phyloP scores from a whole-genome alignment of 2,113 vertebrate species.

The Pluvianellus socialis region DNA sequence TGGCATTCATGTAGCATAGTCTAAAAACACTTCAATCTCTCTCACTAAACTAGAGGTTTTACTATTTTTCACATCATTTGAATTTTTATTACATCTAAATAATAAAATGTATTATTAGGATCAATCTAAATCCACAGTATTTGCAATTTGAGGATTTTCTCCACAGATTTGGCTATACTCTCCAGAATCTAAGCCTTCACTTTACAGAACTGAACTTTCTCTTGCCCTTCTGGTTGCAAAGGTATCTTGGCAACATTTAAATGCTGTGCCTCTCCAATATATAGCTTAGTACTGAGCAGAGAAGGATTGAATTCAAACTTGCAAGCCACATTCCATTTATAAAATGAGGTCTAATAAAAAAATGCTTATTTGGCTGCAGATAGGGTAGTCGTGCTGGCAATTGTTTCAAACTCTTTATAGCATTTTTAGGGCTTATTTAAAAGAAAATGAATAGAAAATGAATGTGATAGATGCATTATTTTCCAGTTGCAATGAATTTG shows the following conservation, averaged over 20 bases:
- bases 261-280: constrained; percentile 19
- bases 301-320: constrained; percentile 57
- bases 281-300: constrained; percentile 25
- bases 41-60: constrained; percentile 68
- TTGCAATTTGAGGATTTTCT: constrained; percentile 71
- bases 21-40: constrained; percentile 64
- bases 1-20: constrained; percentile 66
- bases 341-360: constrained; percentile 33
- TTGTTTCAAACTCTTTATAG: constrained; percentile 21
- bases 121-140: constrained; percentile 68
- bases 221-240: constrained; percentile 32
- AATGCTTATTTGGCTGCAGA: neutral
- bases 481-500: constrained; percentile 18
- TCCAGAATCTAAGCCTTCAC: constrained; percentile 56
- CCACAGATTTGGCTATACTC: constrained; percentile 46
- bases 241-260: constrained; percentile 47
- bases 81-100: constrained; percentile 76
- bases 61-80: constrained; percentile 67
- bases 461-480: constrained; percentile 10
- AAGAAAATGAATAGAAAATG: constrained; percentile 20
- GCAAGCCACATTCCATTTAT: constrained; percentile 15
- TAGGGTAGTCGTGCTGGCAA: neutral
- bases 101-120: constrained; percentile 75
- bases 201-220: constrained; percentile 62
- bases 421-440: constrained; percentile 4